Base-by-base conservation (phyloP, 2,888 invertebrate species). In the Brenthis hecate region DNA sequence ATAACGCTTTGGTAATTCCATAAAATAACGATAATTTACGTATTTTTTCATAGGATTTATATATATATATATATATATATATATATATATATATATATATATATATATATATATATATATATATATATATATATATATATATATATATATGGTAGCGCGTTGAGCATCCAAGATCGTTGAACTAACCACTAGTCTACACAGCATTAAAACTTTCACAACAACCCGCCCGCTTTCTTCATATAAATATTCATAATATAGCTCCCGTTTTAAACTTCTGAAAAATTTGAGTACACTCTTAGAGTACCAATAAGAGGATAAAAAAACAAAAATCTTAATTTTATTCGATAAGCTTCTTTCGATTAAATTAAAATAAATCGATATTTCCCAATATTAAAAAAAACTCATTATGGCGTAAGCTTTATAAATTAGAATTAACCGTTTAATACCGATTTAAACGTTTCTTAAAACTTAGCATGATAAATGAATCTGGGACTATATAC, bases 401-500 rank as follows among this genome's bases (percentile, higher is more conserved):
- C 11, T 11, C 0, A 43, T 43, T 56, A 16, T n/a, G 32, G 13
- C 5, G 4, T 6, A 11, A 0, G n/a, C 6, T 5, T 50, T 16
- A 50, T 28, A n/a, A 28, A 16, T 50, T 32, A 50, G 50, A 48
- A 48, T 6, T 19, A 19, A 19, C 19, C 19, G 19, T 19, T 19
- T 19, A 19, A 19, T 16, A n/a, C 28, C 8, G 48, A 16, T n/a
- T 60, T 28, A 50, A 58, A 60, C 32, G 32, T 28, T n/a, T 14
- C 47, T 14, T 58, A 58, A 1, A 58, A 58, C 50, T 60, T 60
- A 60, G 32, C 50, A 48, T 50, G 16, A 48, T 60, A 60, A 60
- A 60, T 60, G 48, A 50, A 60, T 28, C 13, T 48, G 48, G 50
- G 50, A 28, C 50, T 60, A 62, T 60, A 60, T 60, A 60, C 62